Evolutionary conservation across 1,140 invertebrate genomes (phyloP).

Genomic region (Nebria ingens): DNA sequence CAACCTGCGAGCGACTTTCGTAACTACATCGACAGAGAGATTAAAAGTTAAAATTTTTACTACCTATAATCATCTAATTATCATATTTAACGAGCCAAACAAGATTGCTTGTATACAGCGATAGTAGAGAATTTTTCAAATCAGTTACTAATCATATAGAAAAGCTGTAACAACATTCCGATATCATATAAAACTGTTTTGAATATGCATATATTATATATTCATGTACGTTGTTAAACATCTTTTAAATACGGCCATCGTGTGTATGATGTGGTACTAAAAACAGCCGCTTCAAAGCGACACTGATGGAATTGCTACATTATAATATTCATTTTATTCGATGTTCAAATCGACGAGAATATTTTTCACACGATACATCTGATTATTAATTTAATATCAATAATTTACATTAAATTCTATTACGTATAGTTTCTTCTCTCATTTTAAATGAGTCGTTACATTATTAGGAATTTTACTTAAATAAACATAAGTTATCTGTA

Average conservation of each 20-base stretch:
- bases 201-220: not conserved
- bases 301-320: not conserved
- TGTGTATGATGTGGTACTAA: not conserved
- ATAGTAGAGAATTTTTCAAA: not conserved
- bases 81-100: conserved; percentile 5
- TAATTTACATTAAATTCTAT: too few species aligned
- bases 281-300: not conserved
- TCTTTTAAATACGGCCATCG: not conserved
- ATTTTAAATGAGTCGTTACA: too few species aligned
- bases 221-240: conserved; percentile 4
- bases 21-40: not conserved
- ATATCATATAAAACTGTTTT: conserved; percentile 2
- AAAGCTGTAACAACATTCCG: conserved; percentile 1
- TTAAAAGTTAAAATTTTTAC: conserved; percentile 9
- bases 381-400: too few species aligned
- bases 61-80: conserved; percentile 7
- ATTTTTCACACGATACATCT: too few species aligned
- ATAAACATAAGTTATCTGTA: too few species aligned
- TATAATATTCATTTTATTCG: not conserved
- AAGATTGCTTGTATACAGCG: not conserved
- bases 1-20: not conserved
- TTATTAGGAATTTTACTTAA: too few species aligned
- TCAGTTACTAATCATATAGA: not conserved
- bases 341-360: too few species aligned
- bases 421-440: too few species aligned